A percentile compares a stretch with the other conserved stretches of the same genome.
phyloP scores from a whole-genome alignment of 2,797 vertebrate genomes.

The Tamandua tetradactyla region DNA sequence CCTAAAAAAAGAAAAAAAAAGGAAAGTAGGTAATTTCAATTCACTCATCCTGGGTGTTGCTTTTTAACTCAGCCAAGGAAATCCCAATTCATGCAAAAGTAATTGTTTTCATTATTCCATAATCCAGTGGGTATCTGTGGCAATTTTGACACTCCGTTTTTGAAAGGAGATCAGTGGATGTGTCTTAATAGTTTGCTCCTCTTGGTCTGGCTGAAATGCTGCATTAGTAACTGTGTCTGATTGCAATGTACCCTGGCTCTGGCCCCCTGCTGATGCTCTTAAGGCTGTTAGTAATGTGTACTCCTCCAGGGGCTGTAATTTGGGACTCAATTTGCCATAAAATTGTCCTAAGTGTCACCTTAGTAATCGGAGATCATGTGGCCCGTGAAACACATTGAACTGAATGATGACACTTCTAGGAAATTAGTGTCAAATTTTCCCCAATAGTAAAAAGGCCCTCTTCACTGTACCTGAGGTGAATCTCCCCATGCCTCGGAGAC shows the following conservation, averaged over 20 bases:
- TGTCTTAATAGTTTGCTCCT: conserved; percentile 1
- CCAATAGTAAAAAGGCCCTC: neutral
- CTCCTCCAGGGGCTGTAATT: conserved; percentile 73
- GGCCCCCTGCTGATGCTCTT: conserved; percentile 54
- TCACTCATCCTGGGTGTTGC: conserved; percentile 8
- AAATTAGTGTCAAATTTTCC: conserved; percentile 56
- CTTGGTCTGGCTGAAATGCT: conserved; percentile 20
- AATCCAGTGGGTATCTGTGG: neutral
- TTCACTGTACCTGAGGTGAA: neutral
- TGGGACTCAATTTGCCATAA: conserved; percentile 79
- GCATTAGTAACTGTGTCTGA: neutral
- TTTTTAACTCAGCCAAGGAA: conserved; percentile 57
- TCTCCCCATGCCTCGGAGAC: neutral
- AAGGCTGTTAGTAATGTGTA: conserved; percentile 44
- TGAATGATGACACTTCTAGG: conserved; percentile 58
- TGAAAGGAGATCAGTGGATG: neutral
- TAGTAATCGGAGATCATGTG: conserved; percentile 71
- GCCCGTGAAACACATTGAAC: conserved; percentile 73
- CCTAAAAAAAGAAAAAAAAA: neutral
- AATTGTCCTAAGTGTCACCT: conserved; percentile 79
- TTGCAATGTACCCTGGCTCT: neutral
- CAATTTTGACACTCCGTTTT: neutral
- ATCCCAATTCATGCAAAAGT: conserved; percentile 62
- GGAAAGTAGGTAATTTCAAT: neutral
- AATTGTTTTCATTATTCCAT: conserved; percentile 54